phyloP scores from a whole-genome alignment of 30 jellyfish, hydroid and myxozoan genomes.

The Hydra vulgaris region DNA sequence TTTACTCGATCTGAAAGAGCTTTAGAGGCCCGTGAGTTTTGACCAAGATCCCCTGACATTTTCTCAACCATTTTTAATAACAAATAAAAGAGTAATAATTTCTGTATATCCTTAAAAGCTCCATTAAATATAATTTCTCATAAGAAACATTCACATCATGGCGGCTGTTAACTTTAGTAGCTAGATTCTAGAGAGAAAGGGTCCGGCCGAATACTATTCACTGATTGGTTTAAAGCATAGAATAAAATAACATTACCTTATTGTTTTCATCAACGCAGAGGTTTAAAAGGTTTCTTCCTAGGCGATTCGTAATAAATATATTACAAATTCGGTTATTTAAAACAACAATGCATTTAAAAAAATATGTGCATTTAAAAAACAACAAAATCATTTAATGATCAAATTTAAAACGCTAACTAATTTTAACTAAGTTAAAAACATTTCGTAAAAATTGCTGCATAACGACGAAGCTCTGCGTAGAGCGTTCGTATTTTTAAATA shows the following conservation, averaged over 20 bases:
- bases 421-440: background rate
- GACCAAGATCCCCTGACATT: constrained; percentile 84
- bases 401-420: too few relatives aligned
- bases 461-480: background rate
- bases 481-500: background rate
- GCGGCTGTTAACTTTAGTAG: constrained; percentile 38
- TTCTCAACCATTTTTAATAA: constrained; percentile 77
- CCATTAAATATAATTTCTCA: background rate
- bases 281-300: background rate
- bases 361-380: too few relatives aligned
- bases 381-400: too few relatives aligned
- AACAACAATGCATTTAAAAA: too few relatives aligned
- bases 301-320: too few relatives aligned
- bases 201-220: constrained; percentile 58
- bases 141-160: constrained; percentile 40
- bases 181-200: constrained; percentile 58
- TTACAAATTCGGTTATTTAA: too few relatives aligned
- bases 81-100: background rate
- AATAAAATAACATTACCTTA: constrained; percentile 43
- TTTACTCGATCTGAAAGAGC: constrained; percentile 86
- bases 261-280: constrained; percentile 21
- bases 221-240: constrained; percentile 59
- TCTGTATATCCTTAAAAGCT: background rate
- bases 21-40: constrained; percentile 72
- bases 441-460: background rate